Conservation (phyloP, 2,888 invertebrate genomes). For the Drosophila melanosoma region DNA sequence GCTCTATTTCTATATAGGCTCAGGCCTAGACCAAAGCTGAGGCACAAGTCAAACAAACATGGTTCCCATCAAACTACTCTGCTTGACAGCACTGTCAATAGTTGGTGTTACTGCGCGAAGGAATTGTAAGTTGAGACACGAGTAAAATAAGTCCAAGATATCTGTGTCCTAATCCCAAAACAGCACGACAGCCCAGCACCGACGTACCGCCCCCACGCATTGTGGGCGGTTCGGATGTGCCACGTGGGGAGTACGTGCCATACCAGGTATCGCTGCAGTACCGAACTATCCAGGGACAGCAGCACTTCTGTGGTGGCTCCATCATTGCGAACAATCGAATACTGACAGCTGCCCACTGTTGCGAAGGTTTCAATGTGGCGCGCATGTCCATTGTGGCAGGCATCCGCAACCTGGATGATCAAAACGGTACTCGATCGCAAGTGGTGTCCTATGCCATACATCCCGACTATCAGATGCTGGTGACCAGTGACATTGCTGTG, state of each 20-base stretch:
- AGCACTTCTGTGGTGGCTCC: constrained; percentile 84
- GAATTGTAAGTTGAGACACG: constrained; percentile 52
- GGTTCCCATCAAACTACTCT: constrained; percentile 40
- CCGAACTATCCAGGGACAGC: constrained; percentile 49
- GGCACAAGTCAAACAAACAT: constrained; percentile 49
- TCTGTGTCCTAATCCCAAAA: too few relatives aligned
- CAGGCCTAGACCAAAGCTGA: constrained; percentile 7
- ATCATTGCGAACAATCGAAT: constrained; percentile 78
- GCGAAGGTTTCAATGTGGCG: constrained; percentile 64
- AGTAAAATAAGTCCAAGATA: too few relatives aligned
- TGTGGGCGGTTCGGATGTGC: constrained; percentile 80
- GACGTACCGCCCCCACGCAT: constrained; percentile 60
- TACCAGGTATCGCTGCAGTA: constrained; percentile 84
- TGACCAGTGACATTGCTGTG: constrained; percentile 82
- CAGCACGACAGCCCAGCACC: constrained; percentile 53
- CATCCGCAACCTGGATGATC: constrained; percentile 65
- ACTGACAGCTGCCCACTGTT: constrained; percentile 84
- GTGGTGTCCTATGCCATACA: constrained; percentile 77
- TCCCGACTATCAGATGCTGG: constrained; percentile 77
- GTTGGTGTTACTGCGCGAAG: constrained; percentile 24
- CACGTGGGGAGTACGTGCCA: constrained; percentile 72
- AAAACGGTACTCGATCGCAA: constrained; percentile 62
- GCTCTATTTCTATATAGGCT: constrained; percentile 32
- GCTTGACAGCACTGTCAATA: constrained; percentile 24
- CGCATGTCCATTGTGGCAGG: constrained; percentile 80